phyloP scores from a whole-genome alignment of 2,113 vertebrate genomes.

The Coracopsis vasa region DNA sequence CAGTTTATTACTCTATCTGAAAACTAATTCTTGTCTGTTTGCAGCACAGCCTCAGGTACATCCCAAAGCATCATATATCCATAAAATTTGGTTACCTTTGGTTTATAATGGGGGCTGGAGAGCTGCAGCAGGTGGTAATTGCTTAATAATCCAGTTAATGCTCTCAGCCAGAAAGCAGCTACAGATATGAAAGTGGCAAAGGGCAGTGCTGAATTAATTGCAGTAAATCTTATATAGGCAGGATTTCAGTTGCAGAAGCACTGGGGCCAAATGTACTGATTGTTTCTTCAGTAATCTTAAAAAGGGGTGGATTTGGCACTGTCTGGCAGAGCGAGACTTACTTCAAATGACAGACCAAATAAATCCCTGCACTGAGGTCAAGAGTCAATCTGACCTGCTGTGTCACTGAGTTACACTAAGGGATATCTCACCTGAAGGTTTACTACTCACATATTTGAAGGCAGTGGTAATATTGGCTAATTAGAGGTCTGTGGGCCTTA shows the following conservation, averaged over 20 bases:
- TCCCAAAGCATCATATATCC: neutral
- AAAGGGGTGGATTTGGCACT: neutral
- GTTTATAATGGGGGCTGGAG: neutral
- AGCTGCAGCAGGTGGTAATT: neutral
- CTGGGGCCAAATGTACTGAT: neutral
- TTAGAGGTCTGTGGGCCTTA: neutral
- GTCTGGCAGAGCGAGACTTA: neutral
- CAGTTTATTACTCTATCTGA: neutral
- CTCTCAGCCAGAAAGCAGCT: neutral
- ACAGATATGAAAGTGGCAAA: neutral
- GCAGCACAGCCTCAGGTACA: neutral
- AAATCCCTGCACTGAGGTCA: neutral
- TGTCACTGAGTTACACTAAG: neutral
- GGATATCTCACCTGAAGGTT: neutral
- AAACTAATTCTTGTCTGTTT: neutral
- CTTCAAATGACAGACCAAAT: neutral
- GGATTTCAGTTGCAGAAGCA: neutral
- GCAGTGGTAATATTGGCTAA: neutral
- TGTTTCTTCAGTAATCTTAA: neutral
- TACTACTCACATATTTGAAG: neutral
- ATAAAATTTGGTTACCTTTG: neutral
- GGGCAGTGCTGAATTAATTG: conserved; percentile 2
- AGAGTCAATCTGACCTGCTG: neutral
- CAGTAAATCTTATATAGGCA: neutral
- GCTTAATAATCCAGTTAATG: neutral